These are phyloP conservation scores for Paralinhomoeus sp. DNA, from an alignment of 2,888 invertebrate species.

Conservation along the genomic window DNA sequence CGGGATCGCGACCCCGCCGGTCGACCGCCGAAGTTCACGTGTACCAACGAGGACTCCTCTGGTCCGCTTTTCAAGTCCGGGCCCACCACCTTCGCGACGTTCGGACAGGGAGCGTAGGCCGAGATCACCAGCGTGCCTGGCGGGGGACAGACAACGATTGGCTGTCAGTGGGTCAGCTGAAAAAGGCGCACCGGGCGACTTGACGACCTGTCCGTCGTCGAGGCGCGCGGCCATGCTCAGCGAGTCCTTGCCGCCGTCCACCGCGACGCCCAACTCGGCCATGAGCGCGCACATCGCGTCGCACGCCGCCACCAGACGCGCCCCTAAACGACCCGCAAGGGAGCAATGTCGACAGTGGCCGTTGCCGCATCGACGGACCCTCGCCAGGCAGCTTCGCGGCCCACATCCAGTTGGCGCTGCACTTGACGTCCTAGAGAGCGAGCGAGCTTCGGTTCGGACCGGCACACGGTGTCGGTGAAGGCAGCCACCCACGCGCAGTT, in stretches of 20 bases:
- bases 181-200: slow-evolving; percentile 33
- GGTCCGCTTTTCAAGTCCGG: slow-evolving; percentile 57
- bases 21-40: slow-evolving; percentile 47
- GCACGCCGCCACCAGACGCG: slow-evolving; percentile 62
- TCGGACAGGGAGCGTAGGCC: slow-evolving; percentile 78
- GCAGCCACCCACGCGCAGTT: slow-evolving; percentile 29
- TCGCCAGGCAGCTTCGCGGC: slow-evolving; percentile 79
- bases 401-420: slow-evolving; percentile 99
- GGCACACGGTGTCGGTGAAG: not conserved
- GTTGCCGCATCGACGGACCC: too few relatives aligned
- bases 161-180: slow-evolving; percentile 20
- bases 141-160: too few relatives aligned
- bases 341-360: too few relatives aligned
- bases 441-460: not conserved
- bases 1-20: slow-evolving; percentile 31
- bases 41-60: slow-evolving; percentile 41
- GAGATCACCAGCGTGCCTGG: slow-evolving; percentile 83
- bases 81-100: slow-evolving; percentile 58
- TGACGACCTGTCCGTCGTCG: slow-evolving; percentile 37
- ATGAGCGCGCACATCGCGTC: slow-evolving; percentile 63
- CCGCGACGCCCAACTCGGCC: slow-evolving; percentile 55
- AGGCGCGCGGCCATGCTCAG: slow-evolving; percentile 85
- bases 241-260: slow-evolving; percentile 92
- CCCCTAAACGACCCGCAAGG: too few relatives aligned
- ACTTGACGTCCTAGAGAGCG: slow-evolving; percentile 55